A percentile compares a stretch with the other conserved stretches of the same genome.
Conservation (phyloP, 2,888 invertebrate species). For the Tortrix viridana region DNA sequence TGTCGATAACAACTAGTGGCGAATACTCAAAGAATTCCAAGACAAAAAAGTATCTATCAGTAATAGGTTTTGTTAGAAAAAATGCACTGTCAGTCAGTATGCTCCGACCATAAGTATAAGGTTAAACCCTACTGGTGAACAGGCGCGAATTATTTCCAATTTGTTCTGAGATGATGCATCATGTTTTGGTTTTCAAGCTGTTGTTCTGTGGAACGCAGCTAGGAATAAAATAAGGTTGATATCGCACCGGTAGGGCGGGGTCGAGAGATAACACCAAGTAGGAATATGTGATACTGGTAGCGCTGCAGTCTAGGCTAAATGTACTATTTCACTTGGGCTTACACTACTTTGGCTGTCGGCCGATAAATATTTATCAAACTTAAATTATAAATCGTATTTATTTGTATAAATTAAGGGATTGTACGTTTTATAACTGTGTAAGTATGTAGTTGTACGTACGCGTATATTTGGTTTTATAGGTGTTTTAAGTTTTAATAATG, state of each 20-base stretch:
- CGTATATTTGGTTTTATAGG: constrained; percentile 30
- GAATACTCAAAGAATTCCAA: no score
- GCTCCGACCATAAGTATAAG: not conserved
- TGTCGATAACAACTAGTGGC: no score
- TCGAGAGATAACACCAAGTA: constrained; percentile 64
- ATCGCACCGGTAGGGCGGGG: constrained; percentile 44
- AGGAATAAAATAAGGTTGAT: constrained; percentile 1
- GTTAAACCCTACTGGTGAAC: constrained; percentile 3
- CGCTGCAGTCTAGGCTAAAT: constrained; percentile 46
- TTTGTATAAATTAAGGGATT: constrained; percentile 26
- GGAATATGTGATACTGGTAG: constrained; percentile 49
- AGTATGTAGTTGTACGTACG: constrained; percentile 9
- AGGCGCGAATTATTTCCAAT: not conserved
- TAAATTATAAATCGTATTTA: constrained; percentile 27
- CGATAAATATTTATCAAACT: constrained; percentile 9
- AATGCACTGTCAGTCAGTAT: not conserved
- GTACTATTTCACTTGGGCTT: constrained; percentile 24
- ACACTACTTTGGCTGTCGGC: constrained; percentile 13
- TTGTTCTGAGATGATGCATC: no score
- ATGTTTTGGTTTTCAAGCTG: no score
- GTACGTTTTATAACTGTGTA: constrained; percentile 23
- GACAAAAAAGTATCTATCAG: no score
- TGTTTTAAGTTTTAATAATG: constrained; percentile 37
- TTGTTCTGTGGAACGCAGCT: not conserved
- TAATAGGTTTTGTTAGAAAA: no score